phyloP scores from a whole-genome alignment of 1,140 invertebrate genomes.

The Copidosoma floridanum region DNA sequence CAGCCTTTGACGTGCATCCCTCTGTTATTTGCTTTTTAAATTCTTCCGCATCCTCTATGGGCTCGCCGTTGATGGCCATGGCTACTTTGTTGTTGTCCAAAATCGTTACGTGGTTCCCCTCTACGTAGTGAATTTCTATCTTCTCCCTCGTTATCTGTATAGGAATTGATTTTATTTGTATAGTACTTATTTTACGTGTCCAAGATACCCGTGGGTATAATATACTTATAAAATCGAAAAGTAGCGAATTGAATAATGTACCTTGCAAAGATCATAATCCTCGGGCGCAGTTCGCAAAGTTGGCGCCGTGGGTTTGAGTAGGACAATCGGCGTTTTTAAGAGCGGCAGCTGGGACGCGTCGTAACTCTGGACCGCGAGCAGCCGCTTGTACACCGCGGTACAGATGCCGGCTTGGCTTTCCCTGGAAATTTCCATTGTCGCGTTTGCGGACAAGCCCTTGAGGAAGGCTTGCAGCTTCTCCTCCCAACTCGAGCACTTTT shows the following conservation, averaged over 20 bases:
- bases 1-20: too few species aligned
- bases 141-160: conserved; percentile 43
- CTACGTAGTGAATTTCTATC: conserved; percentile 36
- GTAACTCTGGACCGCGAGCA: conserved; percentile 59
- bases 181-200: too few species aligned
- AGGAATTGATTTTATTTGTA: too few species aligned
- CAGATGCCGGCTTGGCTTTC: conserved; percentile 55
- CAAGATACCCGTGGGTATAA: too few species aligned
- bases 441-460: not conserved
- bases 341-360: conserved; percentile 41
- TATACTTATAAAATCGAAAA: too few species aligned
- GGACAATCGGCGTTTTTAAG: conserved; percentile 61
- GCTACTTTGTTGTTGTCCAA: conserved; percentile 65
- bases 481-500: conserved; percentile 45
- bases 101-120: conserved; percentile 71
- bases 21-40: conserved; percentile 32
- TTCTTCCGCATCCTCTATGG: conserved; percentile 38
- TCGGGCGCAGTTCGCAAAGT: conserved; percentile 56
- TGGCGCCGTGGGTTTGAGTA: conserved; percentile 64
- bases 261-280: conserved; percentile 63
- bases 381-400: conserved; percentile 57
- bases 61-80: conserved; percentile 62
- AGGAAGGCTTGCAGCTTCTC: conserved; percentile 46
- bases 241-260: conserved; percentile 24
- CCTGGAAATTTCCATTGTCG: not conserved